Conservation (phyloP, 2,888 invertebrate genomes). For the Atethmia centrago region DNA sequence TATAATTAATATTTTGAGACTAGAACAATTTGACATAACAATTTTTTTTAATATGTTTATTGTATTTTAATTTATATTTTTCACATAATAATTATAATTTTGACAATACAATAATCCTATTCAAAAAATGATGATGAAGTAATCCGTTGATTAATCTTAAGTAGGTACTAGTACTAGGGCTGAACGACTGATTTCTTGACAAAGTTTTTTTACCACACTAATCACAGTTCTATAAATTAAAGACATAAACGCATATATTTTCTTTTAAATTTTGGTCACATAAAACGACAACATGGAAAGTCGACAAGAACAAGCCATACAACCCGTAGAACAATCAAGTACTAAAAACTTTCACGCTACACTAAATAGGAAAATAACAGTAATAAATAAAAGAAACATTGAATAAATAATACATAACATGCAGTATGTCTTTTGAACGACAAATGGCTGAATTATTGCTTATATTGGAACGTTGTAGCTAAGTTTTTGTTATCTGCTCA, state of each 20-base stretch:
- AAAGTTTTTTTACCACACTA: not conserved
- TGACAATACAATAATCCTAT: no score
- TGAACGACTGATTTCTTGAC: not conserved
- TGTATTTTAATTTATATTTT: no score
- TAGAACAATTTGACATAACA: no score
- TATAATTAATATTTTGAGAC: no score
- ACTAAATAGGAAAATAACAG: slow-evolving; percentile 42
- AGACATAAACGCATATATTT: slow-evolving; percentile 19
- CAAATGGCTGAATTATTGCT: slow-evolving; percentile 62
- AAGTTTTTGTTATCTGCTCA: slow-evolving; percentile 54
- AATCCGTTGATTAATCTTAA: not conserved
- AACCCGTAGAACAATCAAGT: not conserved
- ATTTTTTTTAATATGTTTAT: no score
- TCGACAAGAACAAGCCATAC: slow-evolving; percentile 5
- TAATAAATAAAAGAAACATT: slow-evolving; percentile 64
- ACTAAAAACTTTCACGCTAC: slow-evolving; percentile 60
- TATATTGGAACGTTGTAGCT: slow-evolving; percentile 41
- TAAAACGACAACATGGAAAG: not conserved
- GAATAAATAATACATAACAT: slow-evolving; percentile 62
- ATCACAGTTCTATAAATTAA: not conserved
- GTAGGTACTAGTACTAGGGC: not conserved
- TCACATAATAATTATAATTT: no score
- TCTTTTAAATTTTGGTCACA: not conserved
- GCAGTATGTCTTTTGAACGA: slow-evolving; percentile 66
- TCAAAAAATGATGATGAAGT: no score